Evolutionary conservation across 2,888 invertebrate species (phyloP), one percentile per base, ranked within the genome.

Genomic region (Oscheius sp.): DNA sequence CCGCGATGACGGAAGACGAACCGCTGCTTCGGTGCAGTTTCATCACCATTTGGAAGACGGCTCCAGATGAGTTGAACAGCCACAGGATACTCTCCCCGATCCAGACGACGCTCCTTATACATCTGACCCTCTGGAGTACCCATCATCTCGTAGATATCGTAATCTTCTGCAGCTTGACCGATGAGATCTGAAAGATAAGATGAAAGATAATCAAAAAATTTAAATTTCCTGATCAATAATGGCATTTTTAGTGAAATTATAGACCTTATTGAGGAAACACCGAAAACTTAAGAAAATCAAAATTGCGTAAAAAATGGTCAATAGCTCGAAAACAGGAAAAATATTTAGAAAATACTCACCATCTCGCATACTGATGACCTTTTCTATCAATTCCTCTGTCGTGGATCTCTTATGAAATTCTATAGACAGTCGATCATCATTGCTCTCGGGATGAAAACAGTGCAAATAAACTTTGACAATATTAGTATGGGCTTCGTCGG

Each of bases 401-500:
- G 93, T 93, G 69, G 94, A 94, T 87, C 93, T 92, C 86, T 94
- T 94, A 78, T 93, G 93, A 67, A 94, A 93, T 88, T 94, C 93
- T 80, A 94, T 92, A 66, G 92, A 92, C 75, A 94, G 90, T 75
- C 93, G 93, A 88, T 94, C 93, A 89, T 93, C 78, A 8, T 73
- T 74, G 33, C 63, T 57, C 32, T 81, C 81, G 9, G 85, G 83
- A 61, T 84, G 82, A 71, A 85, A 85, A 22, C 74, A 73, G 70
- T 83, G 74, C 67, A 85, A 71, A 64, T 79, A 85, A 8, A 85
- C 81, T 45, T 67, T 38, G 44, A 59, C 59, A 22, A 26, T 44
- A 20, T 59, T 44, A 72, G 73, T 71, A 51, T 82, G 82, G 26
- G 75, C 76, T 32, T 78, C 80, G 44, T 80, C 80, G 14, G 77